Conservation (phyloP, 2,113 vertebrate species). For the Bubalus kerabau region DNA sequence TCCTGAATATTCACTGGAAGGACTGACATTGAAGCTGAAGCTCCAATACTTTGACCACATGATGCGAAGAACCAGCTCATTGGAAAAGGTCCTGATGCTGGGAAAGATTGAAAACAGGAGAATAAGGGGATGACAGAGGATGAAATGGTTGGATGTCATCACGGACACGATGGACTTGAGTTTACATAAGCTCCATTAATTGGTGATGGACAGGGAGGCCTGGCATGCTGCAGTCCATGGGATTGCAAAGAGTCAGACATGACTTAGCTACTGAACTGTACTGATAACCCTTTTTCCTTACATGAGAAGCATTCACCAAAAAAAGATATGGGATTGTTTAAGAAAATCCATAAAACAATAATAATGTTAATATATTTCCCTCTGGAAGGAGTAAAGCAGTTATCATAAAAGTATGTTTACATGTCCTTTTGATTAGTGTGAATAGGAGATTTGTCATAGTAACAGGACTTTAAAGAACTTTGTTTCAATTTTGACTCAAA, state of each 20-base stretch:
- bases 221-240: not conserved
- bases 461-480: not conserved
- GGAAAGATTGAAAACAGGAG: not conserved
- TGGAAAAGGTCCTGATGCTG: not conserved
- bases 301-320: not conserved
- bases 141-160: not conserved
- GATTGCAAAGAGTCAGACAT: accelerated
- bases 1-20: not conserved
- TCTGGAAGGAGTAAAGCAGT: not conserved
- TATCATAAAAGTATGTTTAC: not conserved
- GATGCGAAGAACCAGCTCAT: not conserved
- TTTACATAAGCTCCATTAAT: not conserved
- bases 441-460: not conserved
- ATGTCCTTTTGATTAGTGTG: not conserved
- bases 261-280: not conserved
- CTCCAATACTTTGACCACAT: not conserved
- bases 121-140: not conserved
- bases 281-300: not conserved
- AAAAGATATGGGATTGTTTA: not conserved
- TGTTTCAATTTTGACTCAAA: not conserved
- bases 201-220: not conserved
- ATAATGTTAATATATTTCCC: not conserved
- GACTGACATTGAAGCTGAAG: not conserved
- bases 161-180: not conserved
- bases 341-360: not conserved